phyloP scores from a whole-genome alignment of 1,140 invertebrate genomes.

The Drosophila murphyi region DNA sequence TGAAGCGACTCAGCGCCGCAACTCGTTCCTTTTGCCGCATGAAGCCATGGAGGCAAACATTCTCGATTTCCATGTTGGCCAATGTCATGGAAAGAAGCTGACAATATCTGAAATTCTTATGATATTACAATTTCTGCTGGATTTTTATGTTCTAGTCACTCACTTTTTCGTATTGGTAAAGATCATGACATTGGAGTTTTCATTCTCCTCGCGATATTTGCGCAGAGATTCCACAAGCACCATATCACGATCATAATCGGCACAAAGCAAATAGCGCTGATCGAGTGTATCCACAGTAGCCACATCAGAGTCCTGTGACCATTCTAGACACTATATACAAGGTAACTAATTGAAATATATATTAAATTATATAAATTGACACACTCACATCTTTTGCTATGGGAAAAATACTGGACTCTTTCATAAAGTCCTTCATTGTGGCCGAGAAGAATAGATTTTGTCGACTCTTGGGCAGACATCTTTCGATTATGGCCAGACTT shows the following conservation, averaged over 20 bases:
- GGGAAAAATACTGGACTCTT: slow-evolving; percentile 84
- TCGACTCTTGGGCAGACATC: slow-evolving; percentile 90
- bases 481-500: slow-evolving; percentile 93
- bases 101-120: slow-evolving; percentile 89
- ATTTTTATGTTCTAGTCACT: slow-evolving; percentile 60
- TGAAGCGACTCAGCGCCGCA: slow-evolving; percentile 92
- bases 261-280: slow-evolving; percentile 95
- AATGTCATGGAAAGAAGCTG: slow-evolving; percentile 94
- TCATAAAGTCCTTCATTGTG: slow-evolving; percentile 94
- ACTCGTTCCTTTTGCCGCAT: slow-evolving; percentile 93
- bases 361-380: not conserved
- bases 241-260: slow-evolving; percentile 95
- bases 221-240: slow-evolving; percentile 95
- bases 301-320: slow-evolving; percentile 88
- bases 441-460: slow-evolving; percentile 97
- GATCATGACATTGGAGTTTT: slow-evolving; percentile 93
- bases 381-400: slow-evolving; percentile 70
- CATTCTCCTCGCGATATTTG: slow-evolving; percentile 89
- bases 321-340: slow-evolving; percentile 83
- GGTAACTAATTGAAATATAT: not conserved
- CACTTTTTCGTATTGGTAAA: slow-evolving; percentile 98
- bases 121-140: not conserved
- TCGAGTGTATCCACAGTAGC: slow-evolving; percentile 94
- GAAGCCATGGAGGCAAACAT: slow-evolving; percentile 94
- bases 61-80: slow-evolving; percentile 93